Evolutionary conservation across 2,797 vertebrate species (phyloP).

Genomic region (Cryptoblepharus egeriae): DNA sequence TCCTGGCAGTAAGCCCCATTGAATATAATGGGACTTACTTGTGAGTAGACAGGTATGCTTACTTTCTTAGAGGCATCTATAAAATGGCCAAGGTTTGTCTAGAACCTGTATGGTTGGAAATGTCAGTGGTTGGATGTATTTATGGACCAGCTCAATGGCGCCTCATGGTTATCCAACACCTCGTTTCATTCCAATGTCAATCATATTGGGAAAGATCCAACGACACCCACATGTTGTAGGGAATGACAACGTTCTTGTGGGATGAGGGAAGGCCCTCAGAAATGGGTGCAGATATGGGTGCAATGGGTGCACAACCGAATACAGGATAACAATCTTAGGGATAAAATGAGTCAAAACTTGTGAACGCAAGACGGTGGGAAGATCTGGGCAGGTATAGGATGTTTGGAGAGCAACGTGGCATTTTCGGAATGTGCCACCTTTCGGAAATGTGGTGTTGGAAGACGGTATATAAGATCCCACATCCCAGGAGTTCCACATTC

Average conservation of each 20-base stretch:
- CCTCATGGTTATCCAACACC: too few relatives aligned
- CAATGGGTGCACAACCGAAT: not conserved
- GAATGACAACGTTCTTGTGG: not conserved
- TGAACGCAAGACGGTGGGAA: not conserved
- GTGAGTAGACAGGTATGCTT: too few relatives aligned
- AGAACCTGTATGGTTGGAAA: too few relatives aligned
- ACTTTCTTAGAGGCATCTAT: too few relatives aligned
- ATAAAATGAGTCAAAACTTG: not conserved
- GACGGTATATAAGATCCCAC: not conserved
- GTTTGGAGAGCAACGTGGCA: not conserved
- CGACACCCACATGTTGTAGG: not conserved
- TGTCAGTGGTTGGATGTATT: too few relatives aligned
- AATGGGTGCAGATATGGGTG: not conserved
- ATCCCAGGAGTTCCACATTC: not conserved
- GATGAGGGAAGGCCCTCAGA: not conserved
- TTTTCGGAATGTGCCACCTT: not conserved
- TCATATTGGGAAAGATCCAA: not conserved
- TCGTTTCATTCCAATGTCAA: too few relatives aligned
- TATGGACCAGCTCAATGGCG: too few relatives aligned
- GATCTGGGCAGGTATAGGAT: not conserved
- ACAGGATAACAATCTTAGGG: not conserved
- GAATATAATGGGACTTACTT: too few relatives aligned
- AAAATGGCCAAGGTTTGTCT: too few relatives aligned
- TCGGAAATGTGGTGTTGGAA: not conserved
- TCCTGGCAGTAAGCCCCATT: too few relatives aligned